Percentiles rank a stretch among this genome's conserved stretches.
phyloP scores from a whole-genome alignment of 2,113 vertebrate species.

The Martes martes region DNA sequence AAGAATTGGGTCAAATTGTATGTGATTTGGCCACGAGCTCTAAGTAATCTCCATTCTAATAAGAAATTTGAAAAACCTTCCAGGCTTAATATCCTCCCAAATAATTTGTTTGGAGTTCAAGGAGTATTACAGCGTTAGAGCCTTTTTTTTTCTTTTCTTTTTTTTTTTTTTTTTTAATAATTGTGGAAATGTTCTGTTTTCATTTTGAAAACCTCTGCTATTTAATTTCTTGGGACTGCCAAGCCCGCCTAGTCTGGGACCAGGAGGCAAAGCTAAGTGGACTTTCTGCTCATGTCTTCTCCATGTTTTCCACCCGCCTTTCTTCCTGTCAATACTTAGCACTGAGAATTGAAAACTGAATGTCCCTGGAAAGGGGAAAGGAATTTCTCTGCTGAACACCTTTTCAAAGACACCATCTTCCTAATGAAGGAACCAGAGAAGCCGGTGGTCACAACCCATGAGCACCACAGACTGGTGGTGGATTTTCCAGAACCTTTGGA shows the following conservation, averaged over 20 bases:
- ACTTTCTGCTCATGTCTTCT: too few species aligned
- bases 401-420: background rate
- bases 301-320: background rate
- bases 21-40: slow-evolving; percentile 56
- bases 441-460: background rate
- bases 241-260: background rate
- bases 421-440: background rate
- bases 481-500: background rate
- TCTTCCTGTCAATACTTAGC: background rate
- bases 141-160: background rate
- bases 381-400: background rate
- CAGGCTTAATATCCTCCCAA: slow-evolving; percentile 38
- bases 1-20: slow-evolving; percentile 42
- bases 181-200: background rate
- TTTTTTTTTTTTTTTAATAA: background rate
- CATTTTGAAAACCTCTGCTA: background rate
- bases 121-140: background rate
- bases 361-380: background rate
- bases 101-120: slow-evolving; percentile 52
- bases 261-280: rapidly evolving
- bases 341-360: background rate
- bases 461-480: background rate
- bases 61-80: slow-evolving; percentile 54
- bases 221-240: background rate
- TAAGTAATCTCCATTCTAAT: slow-evolving; percentile 60